Evolutionary conservation across 2,113 vertebrate species (phyloP).

Genomic region (Nibea albiflora): DNA sequence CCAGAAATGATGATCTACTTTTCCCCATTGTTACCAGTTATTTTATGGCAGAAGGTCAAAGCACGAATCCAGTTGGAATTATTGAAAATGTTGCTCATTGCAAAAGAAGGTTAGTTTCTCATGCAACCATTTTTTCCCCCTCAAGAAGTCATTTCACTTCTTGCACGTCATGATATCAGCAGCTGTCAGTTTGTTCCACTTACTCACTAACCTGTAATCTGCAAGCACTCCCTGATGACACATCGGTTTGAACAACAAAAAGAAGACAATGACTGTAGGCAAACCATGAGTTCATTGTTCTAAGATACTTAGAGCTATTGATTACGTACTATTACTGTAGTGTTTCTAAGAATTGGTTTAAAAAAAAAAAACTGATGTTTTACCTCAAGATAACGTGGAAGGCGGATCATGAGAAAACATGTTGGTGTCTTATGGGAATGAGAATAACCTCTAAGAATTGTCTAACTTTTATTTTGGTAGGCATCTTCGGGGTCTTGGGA

Average conservation of each 20-base stretch:
- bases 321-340: background rate
- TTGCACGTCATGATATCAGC: background rate
- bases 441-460: background rate
- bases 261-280: background rate
- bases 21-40: too few relatives aligned
- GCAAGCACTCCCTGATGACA: slow-evolving; percentile 8
- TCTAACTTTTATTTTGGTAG: background rate
- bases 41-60: too few relatives aligned
- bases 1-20: too few relatives aligned
- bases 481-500: background rate
- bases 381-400: background rate
- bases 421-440: background rate
- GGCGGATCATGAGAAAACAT: background rate
- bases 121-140: background rate
- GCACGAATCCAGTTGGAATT: too few relatives aligned
- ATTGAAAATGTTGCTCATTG: background rate
- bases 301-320: background rate
- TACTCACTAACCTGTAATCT: background rate
- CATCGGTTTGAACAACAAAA: background rate
- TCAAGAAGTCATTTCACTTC: background rate
- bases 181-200: slow-evolving; percentile 15
- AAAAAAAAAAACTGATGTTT: background rate
- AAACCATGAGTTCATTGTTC: background rate
- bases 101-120: background rate
- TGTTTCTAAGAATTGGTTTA: background rate